Conservation (phyloP, 2,888 invertebrate genomes). For the Platycheirus albimanus region DNA sequence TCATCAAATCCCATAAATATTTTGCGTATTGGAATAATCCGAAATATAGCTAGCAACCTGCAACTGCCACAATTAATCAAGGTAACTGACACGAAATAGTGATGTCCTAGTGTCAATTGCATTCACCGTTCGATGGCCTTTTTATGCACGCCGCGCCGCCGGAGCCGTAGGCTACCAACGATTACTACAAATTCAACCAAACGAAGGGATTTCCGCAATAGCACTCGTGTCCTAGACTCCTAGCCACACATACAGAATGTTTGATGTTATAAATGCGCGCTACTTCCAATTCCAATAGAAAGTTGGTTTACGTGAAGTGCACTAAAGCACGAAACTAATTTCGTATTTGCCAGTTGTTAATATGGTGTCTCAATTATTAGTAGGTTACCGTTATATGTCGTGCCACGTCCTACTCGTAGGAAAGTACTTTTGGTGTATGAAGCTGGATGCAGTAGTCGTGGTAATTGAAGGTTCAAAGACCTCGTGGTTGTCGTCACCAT, state of each 20-base stretch:
- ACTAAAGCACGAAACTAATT: constrained; percentile 62
- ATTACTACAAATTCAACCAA: constrained; percentile 62
- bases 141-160: not conserved
- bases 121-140: constrained; percentile 22
- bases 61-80: constrained; percentile 42
- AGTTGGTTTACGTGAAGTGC: not conserved
- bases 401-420: not conserved
- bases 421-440: not conserved
- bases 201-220: constrained; percentile 53
- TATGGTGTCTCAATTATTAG: constrained; percentile 38
- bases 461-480: constrained; percentile 52
- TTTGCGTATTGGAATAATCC: constrained; percentile 46
- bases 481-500: constrained; percentile 26
- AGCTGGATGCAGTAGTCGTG: constrained; percentile 27
- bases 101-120: constrained; percentile 61
- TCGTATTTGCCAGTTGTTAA: constrained; percentile 60
- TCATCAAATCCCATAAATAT: constrained; percentile 34
- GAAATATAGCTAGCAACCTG: constrained; percentile 48
- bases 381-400: constrained; percentile 34
- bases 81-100: constrained; percentile 68
- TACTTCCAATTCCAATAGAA: constrained; percentile 4
- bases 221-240: constrained; percentile 7
- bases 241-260: constrained; percentile 40
- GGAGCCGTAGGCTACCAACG: constrained; percentile 23
- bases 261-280: constrained; percentile 16